Evolutionary conservation across 2,888 invertebrate genomes (phyloP).

Genomic region (Diarsia rubi): DNA sequence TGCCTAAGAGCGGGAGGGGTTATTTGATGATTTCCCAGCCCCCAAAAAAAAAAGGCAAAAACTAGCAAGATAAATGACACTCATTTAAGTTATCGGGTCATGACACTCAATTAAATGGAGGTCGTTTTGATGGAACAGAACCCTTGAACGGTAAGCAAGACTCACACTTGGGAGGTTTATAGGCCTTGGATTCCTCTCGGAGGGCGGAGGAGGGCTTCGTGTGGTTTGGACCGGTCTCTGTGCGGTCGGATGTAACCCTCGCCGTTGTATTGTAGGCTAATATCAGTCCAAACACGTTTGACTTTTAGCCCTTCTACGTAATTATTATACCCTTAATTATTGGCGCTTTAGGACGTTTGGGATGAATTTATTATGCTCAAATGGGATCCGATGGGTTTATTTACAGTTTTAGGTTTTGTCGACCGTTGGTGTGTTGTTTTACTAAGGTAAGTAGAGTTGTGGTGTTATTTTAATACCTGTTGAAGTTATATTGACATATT

Average conservation of each 20-base stretch:
- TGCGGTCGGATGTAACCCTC: slow-evolving; percentile 74
- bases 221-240: slow-evolving; percentile 77
- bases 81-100: no score
- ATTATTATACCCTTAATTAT: slow-evolving; percentile 73
- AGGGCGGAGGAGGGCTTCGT: slow-evolving; percentile 62
- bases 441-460: slow-evolving; percentile 2
- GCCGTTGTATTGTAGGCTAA: slow-evolving; percentile 68
- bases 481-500: slow-evolving; percentile 1
- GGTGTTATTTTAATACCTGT: slow-evolving; percentile 19
- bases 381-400: slow-evolving; percentile 48
- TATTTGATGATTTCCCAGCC: no score
- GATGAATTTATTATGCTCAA: slow-evolving; percentile 53
- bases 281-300: slow-evolving; percentile 76
- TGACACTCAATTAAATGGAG: no score
- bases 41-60: no score
- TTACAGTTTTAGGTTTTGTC: slow-evolving; percentile 42
- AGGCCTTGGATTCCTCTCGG: slow-evolving; percentile 41
- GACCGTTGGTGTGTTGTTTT: neutral
- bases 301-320: slow-evolving; percentile 73
- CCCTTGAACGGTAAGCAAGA: neutral
- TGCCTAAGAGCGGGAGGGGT: no score
- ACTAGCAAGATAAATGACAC: no score
- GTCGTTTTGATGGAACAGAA: neutral
- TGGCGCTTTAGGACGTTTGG: slow-evolving; percentile 57
- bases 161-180: slow-evolving; percentile 7